These are phyloP conservation scores for Camptogramma bilineatum DNA, from an alignment of 2,888 invertebrate species.

Conservation along the genomic window DNA sequence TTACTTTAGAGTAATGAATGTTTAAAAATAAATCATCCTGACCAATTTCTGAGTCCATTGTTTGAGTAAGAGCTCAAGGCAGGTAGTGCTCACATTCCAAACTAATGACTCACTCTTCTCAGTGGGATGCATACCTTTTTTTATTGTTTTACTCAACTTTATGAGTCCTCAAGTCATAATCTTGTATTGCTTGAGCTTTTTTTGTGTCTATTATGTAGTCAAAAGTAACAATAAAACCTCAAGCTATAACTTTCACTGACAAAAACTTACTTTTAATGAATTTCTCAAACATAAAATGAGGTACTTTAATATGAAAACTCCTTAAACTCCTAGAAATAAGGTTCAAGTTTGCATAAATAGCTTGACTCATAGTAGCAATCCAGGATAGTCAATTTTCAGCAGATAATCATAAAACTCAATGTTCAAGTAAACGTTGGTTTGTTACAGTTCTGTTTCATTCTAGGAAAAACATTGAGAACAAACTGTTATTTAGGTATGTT, in stretches of 20 bases:
- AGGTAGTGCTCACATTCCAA: slow-evolving; percentile 66
- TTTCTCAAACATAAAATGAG: too few relatives aligned
- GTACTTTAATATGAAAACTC: too few relatives aligned
- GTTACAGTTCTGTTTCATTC: slow-evolving; percentile 9
- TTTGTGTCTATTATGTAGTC: neutral
- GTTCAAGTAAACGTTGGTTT: neutral
- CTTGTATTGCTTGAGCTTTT: slow-evolving; percentile 4
- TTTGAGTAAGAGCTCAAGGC: slow-evolving; percentile 43
- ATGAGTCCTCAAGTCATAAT: slow-evolving; percentile 11
- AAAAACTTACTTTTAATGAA: too few relatives aligned
- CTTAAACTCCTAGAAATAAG: too few relatives aligned
- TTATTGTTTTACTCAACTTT: slow-evolving; percentile 21
- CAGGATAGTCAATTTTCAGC: too few relatives aligned
- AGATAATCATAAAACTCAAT: too few relatives aligned
- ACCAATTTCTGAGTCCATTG: slow-evolving; percentile 29
- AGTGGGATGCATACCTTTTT: slow-evolving; percentile 43
- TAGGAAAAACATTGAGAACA: slow-evolving; percentile 5
- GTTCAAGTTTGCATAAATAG: too few relatives aligned
- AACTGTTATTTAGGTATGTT: slow-evolving; percentile 7
- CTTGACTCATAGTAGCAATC: neutral
- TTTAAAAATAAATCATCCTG: slow-evolving; percentile 6
- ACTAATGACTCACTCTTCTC: slow-evolving; percentile 64
- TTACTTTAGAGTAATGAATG: neutral
- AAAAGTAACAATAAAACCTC: too few relatives aligned
- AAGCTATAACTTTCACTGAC: too few relatives aligned